phyloP scores from a whole-genome alignment of 2,888 invertebrate genomes.

The Bugulina stolonifera region DNA sequence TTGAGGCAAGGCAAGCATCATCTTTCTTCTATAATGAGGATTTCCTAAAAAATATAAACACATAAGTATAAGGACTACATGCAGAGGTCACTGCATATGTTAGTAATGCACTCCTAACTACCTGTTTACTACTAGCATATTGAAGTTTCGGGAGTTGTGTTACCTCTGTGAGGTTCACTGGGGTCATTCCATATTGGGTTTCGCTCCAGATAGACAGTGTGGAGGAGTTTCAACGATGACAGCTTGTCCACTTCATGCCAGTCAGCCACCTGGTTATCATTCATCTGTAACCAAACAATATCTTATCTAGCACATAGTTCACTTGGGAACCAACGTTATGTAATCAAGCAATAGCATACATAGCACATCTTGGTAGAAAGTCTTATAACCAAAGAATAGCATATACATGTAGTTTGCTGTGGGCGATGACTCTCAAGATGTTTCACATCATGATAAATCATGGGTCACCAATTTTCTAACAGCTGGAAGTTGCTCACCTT shows the following conservation, averaged over 20 bases:
- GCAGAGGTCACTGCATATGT: background rate
- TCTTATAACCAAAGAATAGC: no score
- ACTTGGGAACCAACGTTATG: no score
- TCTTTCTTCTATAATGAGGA: slow-evolving; percentile 81
- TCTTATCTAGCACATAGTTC: no score
- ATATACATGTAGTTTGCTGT: no score
- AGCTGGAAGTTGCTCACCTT: no score
- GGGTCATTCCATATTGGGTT: slow-evolving; percentile 67
- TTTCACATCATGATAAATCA: no score
- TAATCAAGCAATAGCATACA: no score
- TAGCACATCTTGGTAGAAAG: no score
- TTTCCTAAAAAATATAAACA: slow-evolving; percentile 53
- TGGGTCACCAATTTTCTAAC: no score
- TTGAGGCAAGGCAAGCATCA: slow-evolving; percentile 78
- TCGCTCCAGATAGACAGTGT: slow-evolving; percentile 84
- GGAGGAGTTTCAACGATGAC: slow-evolving; percentile 54
- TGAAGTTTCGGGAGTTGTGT: background rate
- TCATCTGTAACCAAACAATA: slow-evolving; percentile 61
- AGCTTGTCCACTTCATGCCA: slow-evolving; percentile 79
- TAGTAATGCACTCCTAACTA: no score
- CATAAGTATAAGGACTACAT: background rate
- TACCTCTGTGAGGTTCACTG: slow-evolving; percentile 30
- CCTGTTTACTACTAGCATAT: no score
- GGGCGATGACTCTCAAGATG: no score
- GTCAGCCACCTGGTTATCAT: slow-evolving; percentile 77